Evolutionary conservation across 2,888 invertebrate genomes (phyloP).

Genomic region (Machimus rusticus): DNA sequence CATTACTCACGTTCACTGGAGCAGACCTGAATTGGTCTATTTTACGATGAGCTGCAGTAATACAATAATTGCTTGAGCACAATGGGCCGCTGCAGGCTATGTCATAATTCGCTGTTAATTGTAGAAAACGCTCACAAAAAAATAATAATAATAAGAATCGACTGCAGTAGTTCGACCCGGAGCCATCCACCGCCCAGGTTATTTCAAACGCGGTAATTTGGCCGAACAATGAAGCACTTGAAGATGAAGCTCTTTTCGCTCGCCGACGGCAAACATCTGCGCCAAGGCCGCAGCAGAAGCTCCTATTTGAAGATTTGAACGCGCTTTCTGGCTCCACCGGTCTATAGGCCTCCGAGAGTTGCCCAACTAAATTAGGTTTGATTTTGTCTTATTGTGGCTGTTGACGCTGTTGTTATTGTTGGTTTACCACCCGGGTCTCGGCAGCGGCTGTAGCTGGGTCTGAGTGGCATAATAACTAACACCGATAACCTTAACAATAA

Average conservation of each 20-base stretch:
- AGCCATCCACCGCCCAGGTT: slow-evolving; percentile 38
- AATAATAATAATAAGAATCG: background rate
- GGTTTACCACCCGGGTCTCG: slow-evolving; percentile 3
- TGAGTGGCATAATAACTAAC: slow-evolving; percentile 21
- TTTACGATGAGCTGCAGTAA: slow-evolving; percentile 7
- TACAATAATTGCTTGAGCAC: slow-evolving; percentile 7
- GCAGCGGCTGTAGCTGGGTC: background rate
- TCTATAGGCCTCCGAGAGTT: background rate
- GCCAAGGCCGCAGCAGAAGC: slow-evolving; percentile 34
- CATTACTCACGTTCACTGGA: slow-evolving; percentile 25
- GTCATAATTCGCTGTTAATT: slow-evolving; percentile 18
- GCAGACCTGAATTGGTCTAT: slow-evolving; percentile 13
- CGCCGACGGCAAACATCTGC: background rate
- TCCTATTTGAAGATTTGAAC: slow-evolving; percentile 13
- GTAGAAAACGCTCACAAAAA: slow-evolving; percentile 4
- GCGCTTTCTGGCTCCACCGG: background rate
- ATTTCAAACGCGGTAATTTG: slow-evolving; percentile 31
- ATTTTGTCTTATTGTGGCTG: background rate
- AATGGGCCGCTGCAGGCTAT: slow-evolving; percentile 14
- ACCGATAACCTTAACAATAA: slow-evolving; percentile 41
- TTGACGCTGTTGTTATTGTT: background rate
- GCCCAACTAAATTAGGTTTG: slow-evolving; percentile 22
- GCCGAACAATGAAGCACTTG: slow-evolving; percentile 24
- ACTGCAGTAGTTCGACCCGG: slow-evolving; percentile 32
- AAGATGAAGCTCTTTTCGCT: slow-evolving; percentile 22